Base-by-base conservation (phyloP, 2,113 vertebrate species). In the Macrotus californicus region DNA sequence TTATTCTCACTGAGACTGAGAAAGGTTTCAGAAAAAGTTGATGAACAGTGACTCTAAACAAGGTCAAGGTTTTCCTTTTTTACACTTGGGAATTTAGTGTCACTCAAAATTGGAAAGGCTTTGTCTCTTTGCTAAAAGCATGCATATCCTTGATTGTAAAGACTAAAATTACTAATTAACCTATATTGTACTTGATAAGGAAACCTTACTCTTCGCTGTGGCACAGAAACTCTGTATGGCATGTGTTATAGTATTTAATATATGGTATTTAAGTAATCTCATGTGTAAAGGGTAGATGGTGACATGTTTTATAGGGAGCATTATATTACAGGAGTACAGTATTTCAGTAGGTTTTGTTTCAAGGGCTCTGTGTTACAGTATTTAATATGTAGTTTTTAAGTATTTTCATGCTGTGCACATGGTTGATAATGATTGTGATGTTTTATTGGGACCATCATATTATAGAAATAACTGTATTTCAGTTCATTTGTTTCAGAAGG, bases 331-430 rank as follows among this genome's bases (percentile, higher is more conserved):
- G 41, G 39, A 87, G 8, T 59, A 80, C 11, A 12, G 18, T 87
- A 97, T 97, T 89, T 88, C 87, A 93, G 54, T 64, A 85, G 24
- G 39, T 92, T 97, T 97, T 93, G 94, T 96, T 94, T 97, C 86
- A 87, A 93, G 70, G 15, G 87, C 8, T 67, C 64, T 83, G 14
- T 94, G 39, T 91, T 39, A 34, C 46, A 54, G 11, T 90, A 36
- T 91, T 88, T 91, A 79, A 89, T 61, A 88, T 54, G 5, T 59
- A 69, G 19, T 72, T 10, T 86, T 96, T 89, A 46, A 79, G 3
- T 92, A 75, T 91, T 72, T 56, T 90, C 86, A 64, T 84, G 16
- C 59, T 92, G 21, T 76, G n/a, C 84, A 94, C 76, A 43, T 87
- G 43, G 41, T 84, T 66, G 70, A 46, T 92, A 59, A 50, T 77